These are phyloP conservation scores for Penaeus monodon DNA, from an alignment of 2,888 invertebrate genomes.

Conservation along the genomic window DNA sequence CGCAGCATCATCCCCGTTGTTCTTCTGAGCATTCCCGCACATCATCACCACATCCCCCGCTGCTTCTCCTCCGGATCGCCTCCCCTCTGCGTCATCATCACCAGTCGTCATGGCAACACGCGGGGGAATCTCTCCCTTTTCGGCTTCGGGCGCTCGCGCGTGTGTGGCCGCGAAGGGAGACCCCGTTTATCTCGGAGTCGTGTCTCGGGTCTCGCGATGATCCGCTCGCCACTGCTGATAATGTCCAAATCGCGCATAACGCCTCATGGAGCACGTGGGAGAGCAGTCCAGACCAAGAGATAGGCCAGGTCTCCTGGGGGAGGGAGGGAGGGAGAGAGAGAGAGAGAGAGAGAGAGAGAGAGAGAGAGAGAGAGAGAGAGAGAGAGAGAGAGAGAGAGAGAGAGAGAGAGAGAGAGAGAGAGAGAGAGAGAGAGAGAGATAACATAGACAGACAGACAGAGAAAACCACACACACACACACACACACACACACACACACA, in stretches of 20 bases:
- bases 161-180: not conserved
- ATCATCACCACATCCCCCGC: too few relatives aligned
- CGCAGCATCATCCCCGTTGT: too few relatives aligned
- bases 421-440: not conserved
- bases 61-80: too few relatives aligned
- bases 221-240: slow-evolving; percentile 34
- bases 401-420: not conserved
- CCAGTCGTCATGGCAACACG: too few relatives aligned
- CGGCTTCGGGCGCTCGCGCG: too few relatives aligned
- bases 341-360: slow-evolving; percentile 11
- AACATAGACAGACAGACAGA: not conserved
- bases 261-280: slow-evolving; percentile 14
- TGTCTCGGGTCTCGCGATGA: slow-evolving; percentile 13
- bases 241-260: slow-evolving; percentile 34
- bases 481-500: too few relatives aligned
- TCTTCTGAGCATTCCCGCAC: too few relatives aligned
- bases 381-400: not conserved
- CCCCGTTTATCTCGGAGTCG: slow-evolving; percentile 5
- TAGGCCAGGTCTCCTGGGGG: slow-evolving; percentile 1
- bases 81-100: too few relatives aligned
- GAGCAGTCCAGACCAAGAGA: slow-evolving; percentile 7
- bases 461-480: too few relatives aligned
- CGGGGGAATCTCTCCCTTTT: too few relatives aligned
- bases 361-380: not conserved
- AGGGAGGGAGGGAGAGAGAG: not conserved